Conservation (phyloP, 2,888 invertebrate species). For the Leptinotarsa haldemani region DNA sequence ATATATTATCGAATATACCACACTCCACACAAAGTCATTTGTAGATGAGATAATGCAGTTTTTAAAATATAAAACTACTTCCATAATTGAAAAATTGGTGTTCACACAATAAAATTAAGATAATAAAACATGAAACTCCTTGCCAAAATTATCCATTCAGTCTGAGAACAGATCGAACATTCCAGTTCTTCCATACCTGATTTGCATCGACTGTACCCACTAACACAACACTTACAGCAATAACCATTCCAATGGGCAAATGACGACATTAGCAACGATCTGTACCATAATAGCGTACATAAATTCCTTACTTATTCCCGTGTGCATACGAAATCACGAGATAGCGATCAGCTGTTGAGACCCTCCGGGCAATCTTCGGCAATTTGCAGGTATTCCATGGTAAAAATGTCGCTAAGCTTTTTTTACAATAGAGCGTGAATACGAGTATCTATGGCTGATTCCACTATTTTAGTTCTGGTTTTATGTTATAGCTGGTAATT, state of each 20-base stretch:
- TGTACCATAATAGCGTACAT: conserved; percentile 55
- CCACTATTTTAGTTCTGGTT: conserved; percentile 8
- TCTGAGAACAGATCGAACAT: conserved; percentile 14
- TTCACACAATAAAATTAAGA: neutral
- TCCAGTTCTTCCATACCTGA: conserved; percentile 15
- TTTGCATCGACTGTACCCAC: conserved; percentile 22
- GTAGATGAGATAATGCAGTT: too few relatives aligned
- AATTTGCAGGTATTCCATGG: conserved; percentile 55
- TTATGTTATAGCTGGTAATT: conserved; percentile 15
- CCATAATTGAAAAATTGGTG: too few relatives aligned
- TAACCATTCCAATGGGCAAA: conserved; percentile 45
- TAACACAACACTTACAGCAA: conserved; percentile 29
- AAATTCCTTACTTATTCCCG: conserved; percentile 54
- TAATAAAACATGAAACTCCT: neutral
- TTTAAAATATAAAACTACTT: too few relatives aligned
- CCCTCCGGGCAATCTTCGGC: conserved; percentile 51
- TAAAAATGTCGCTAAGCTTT: conserved; percentile 50
- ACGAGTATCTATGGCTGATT: neutral
- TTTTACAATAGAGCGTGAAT: neutral
- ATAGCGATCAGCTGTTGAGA: conserved; percentile 53
- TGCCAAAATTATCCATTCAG: neutral
- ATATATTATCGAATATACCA: too few relatives aligned
- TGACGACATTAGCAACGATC: conserved; percentile 56
- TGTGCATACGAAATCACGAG: conserved; percentile 57
- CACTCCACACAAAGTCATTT: too few relatives aligned